Evolutionary conservation across 1,140 invertebrate genomes (phyloP).

Genomic region (Drosophila tani): DNA sequence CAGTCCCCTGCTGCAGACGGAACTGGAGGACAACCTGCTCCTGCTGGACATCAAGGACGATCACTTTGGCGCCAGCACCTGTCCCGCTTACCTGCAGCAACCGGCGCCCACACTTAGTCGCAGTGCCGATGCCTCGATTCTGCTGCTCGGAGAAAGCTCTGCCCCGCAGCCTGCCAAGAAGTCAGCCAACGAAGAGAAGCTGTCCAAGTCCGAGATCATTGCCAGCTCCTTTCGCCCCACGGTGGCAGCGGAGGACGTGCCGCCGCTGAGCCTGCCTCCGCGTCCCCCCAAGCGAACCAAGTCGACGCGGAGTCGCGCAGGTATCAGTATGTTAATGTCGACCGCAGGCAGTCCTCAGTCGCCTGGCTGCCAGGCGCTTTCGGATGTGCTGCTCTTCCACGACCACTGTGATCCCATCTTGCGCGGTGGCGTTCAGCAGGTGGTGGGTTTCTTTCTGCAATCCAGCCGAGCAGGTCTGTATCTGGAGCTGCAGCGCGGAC

Average conservation of each 20-base stretch:
- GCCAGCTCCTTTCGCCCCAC: conserved; percentile 57
- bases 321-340: not conserved
- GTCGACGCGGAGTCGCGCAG: conserved; percentile 56
- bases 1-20: conserved; percentile 9
- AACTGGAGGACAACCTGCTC: conserved; percentile 26
- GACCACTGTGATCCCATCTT: conserved; percentile 92
- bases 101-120: conserved; percentile 50
- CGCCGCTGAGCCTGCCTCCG: conserved; percentile 64
- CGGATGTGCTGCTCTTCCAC: conserved; percentile 89
- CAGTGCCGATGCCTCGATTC: conserved; percentile 70
- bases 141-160: conserved; percentile 42
- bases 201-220: conserved; percentile 78
- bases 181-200: conserved; percentile 21
- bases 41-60: conserved; percentile 83
- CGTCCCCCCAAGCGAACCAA: conserved; percentile 79
- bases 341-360: not conserved
- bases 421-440: conserved; percentile 88
- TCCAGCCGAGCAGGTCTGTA: conserved; percentile 59
- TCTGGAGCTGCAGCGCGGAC: conserved; percentile 77
- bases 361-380: conserved; percentile 85
- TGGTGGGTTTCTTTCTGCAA: conserved; percentile 88
- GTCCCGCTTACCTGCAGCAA: conserved; percentile 64
- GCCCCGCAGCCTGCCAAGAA: not conserved
- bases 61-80: conserved; percentile 81
- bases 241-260: conserved; percentile 63